These are phyloP conservation scores for Synergus itoensis DNA, from an alignment of 2,888 invertebrate genomes.

Conservation along the genomic window DNA sequence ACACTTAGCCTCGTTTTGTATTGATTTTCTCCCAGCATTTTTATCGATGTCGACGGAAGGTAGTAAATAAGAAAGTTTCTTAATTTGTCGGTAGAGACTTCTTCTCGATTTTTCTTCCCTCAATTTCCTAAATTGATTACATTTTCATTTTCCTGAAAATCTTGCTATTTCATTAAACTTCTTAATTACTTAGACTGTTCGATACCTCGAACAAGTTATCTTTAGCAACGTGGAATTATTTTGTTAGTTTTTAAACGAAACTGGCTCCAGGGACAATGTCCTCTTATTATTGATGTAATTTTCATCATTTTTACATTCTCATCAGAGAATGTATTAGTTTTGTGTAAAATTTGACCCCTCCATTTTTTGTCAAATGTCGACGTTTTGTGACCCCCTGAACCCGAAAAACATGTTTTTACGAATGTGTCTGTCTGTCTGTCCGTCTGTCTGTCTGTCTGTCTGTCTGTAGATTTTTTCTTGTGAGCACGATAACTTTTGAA, in stretches of 20 bases:
- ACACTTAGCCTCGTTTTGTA: conserved; percentile 6
- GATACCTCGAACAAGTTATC: too few species aligned
- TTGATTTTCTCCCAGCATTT: background rate
- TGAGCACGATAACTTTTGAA: too few species aligned
- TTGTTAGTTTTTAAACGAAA: too few species aligned
- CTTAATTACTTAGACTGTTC: background rate
- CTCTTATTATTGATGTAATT: background rate
- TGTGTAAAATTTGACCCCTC: too few species aligned
- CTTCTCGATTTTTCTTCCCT: background rate
- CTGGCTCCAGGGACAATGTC: background rate
- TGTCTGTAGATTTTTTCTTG: too few species aligned
- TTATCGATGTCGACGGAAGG: background rate
- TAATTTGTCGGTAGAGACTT: background rate
- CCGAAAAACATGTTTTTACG: too few species aligned
- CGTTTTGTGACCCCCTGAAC: too few species aligned
- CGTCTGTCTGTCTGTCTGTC: too few species aligned
- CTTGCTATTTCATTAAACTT: background rate
- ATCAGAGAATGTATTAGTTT: too few species aligned
- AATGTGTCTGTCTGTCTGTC: too few species aligned
- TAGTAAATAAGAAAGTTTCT: background rate
- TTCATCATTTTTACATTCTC: background rate
- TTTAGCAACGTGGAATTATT: too few species aligned
- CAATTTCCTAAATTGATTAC: background rate
- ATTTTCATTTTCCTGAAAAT: background rate
- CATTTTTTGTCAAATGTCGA: too few species aligned